Conservation (phyloP, 2,113 vertebrate genomes). For the Cyrtonyx montezumae region DNA sequence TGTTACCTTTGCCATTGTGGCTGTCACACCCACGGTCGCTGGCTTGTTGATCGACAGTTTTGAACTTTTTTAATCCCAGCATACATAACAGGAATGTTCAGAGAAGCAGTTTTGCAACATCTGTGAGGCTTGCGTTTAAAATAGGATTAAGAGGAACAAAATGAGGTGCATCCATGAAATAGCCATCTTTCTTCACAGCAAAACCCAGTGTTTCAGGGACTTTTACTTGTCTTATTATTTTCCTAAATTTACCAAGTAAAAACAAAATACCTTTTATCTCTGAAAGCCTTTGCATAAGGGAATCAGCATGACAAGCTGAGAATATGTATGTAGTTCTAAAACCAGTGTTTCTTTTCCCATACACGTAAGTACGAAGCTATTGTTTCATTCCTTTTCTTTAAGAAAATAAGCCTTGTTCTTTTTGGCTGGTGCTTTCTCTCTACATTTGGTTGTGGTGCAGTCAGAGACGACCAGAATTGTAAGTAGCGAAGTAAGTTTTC, state of each 20-base stretch:
- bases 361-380: background rate
- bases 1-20: accelerated
- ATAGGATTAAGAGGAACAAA: background rate
- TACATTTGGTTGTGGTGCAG: background rate
- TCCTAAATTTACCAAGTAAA: background rate
- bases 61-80: background rate
- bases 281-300: background rate
- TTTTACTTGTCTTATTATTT: background rate
- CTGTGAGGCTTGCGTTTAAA: background rate
- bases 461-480: constrained; percentile 13
- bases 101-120: background rate
- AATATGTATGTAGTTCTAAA: background rate
- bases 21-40: background rate
- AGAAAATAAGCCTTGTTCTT: background rate
- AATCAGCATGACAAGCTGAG: background rate
- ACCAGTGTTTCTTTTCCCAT: background rate
- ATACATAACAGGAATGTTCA: accelerated
- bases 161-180: background rate
- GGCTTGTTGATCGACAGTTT: background rate
- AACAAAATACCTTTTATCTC: background rate
- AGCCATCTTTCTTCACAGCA: background rate
- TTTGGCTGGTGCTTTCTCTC: background rate
- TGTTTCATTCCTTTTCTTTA: background rate
- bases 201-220: accelerated
- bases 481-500: background rate